These are phyloP conservation scores for Eupeodes luniger DNA, from an alignment of 2,888 invertebrate species.

Conservation along the genomic window DNA sequence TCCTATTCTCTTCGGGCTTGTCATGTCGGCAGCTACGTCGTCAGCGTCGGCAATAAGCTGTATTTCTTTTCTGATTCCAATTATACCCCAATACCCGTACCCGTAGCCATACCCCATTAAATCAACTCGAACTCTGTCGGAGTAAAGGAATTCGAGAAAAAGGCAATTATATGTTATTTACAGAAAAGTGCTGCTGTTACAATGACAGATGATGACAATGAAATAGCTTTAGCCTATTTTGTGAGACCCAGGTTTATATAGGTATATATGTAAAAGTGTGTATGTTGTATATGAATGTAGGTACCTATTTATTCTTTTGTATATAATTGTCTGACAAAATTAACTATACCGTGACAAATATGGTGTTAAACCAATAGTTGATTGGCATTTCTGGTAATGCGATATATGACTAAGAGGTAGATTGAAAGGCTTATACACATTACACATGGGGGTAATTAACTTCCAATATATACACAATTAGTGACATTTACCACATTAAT, in stretches of 20 bases:
- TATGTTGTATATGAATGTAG: not conserved
- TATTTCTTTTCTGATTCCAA: conserved; percentile 8
- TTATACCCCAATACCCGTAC: not conserved
- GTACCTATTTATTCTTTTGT: conserved; percentile 14
- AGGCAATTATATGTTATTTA: conserved; percentile 53
- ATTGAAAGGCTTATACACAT: conserved; percentile 16
- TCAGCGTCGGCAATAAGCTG: not conserved
- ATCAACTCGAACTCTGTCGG: conserved; percentile 10
- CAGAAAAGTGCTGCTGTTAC: conserved; percentile 45
- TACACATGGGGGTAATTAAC: conserved; percentile 58
- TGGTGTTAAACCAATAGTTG: conserved; percentile 48
- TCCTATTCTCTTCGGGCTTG: not conserved
- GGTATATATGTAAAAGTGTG: too few relatives aligned
- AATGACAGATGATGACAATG: conserved; percentile 57
- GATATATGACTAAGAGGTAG: conserved; percentile 66
- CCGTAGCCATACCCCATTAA: not conserved
- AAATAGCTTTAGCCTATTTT: conserved; percentile 51
- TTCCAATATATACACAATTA: conserved; percentile 58
- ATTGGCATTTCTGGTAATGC: conserved; percentile 46
- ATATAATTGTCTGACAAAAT: conserved; percentile 60
- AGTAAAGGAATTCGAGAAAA: conserved; percentile 45
- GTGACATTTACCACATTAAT: conserved; percentile 46
- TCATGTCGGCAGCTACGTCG: not conserved
- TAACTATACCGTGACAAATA: conserved; percentile 58
- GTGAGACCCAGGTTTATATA: not conserved